These are phyloP conservation scores for Cnemophilus loriae DNA, from an alignment of 2,113 vertebrate genomes.

Conservation along the genomic window DNA sequence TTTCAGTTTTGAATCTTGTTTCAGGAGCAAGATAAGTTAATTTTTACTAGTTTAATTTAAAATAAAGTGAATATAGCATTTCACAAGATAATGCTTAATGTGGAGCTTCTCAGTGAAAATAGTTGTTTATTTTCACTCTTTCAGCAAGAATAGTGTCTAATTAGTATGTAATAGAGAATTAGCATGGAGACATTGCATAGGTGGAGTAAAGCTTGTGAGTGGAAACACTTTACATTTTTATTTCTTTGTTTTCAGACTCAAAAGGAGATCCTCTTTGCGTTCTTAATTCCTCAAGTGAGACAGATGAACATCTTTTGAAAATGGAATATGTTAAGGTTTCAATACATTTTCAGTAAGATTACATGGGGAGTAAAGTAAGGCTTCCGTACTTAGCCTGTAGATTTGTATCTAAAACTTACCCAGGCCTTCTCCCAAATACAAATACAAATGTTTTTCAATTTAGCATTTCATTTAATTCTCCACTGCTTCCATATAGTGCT, in stretches of 20 bases:
- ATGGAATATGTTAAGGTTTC: conserved; percentile 88
- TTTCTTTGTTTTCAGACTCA: conserved; percentile 71
- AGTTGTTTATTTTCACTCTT: neutral
- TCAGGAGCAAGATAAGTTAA: neutral
- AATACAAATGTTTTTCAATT: neutral
- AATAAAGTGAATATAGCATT: neutral
- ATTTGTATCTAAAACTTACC: neutral
- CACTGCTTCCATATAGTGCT: neutral
- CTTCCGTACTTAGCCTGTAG: neutral
- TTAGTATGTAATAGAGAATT: neutral
- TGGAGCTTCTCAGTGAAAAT: neutral
- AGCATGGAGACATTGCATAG: neutral
- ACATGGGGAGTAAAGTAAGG: neutral
- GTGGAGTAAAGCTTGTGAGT: neutral
- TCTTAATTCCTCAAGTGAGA: conserved; percentile 81
- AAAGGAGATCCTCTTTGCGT: conserved; percentile 79
- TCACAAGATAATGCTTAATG: neutral
- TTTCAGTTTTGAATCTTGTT: neutral
- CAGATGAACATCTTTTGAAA: conserved; percentile 87
- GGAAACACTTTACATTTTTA: neutral
- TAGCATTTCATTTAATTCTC: neutral
- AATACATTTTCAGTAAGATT: neutral
- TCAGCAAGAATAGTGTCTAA: neutral
- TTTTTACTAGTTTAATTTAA: neutral
- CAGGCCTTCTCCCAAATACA: neutral